phyloP scores from a whole-genome alignment of 2,113 vertebrate genomes.

The Nothocercus julius region DNA sequence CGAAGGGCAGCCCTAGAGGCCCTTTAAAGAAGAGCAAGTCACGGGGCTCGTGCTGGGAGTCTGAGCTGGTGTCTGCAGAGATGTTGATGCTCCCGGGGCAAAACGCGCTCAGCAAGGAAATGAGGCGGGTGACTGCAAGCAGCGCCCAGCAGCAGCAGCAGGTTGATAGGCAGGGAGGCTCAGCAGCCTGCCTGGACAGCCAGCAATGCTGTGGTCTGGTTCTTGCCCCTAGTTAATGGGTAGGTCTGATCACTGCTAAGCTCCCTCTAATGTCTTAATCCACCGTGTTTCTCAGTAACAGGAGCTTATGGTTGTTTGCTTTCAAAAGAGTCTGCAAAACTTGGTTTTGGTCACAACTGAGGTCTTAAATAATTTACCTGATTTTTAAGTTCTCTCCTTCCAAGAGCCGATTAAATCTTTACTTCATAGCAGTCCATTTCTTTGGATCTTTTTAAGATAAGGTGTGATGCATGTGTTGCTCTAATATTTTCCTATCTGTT shows the following conservation, averaged over 20 bases:
- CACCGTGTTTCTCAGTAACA: not conserved
- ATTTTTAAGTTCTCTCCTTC: not conserved
- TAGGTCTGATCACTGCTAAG: not conserved
- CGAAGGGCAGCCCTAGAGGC: not conserved
- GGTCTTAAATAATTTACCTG: not conserved
- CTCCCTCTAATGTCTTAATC: not conserved
- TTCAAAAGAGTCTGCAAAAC: not conserved
- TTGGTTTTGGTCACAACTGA: not conserved
- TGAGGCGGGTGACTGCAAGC: fast-evolving
- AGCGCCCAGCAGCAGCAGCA: not conserved
- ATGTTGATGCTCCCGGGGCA: not conserved
- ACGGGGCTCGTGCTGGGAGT: fast-evolving
- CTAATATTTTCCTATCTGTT: not conserved
- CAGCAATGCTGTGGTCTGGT: not conserved
- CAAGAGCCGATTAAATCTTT: not conserved
- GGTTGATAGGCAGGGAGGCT: not conserved
- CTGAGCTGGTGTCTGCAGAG: fast-evolving
- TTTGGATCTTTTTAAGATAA: not conserved
- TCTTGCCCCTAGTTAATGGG: not conserved
- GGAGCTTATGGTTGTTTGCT: not conserved
- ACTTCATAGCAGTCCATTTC: not conserved
- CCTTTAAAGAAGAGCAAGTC: not conserved
- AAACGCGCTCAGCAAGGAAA: not conserved
- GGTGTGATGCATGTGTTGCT: fast-evolving
- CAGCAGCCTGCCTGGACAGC: not conserved